phyloP scores from a whole-genome alignment of 2,113 vertebrate species.

The cattle (Bos taurus) region ARS-UCD2.0 NC_037332.1:96453501-96454000 shows the following conservation, averaged over 20 bases:
- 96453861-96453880: background rate
- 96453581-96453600: background rate
- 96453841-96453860: background rate
- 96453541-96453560: background rate
- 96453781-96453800: background rate
- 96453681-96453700: background rate
- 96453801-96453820: background rate
- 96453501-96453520: background rate
- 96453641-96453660: background rate
- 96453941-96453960: background rate
- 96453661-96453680: background rate
- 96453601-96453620: background rate
- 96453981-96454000: background rate
- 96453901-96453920: background rate
- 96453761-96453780: background rate
- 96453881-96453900: background rate
- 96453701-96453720: background rate
- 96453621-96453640: too few species aligned
- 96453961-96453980: background rate
- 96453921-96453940: background rate
- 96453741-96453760: background rate
- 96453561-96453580: background rate
- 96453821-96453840: background rate
- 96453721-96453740: background rate
- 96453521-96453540: background rate